Evolutionary conservation across 2,797 vertebrate genomes (phyloP), one percentile per base, ranked within the genome.

Genomic region (Sebastes dallii): DNA sequence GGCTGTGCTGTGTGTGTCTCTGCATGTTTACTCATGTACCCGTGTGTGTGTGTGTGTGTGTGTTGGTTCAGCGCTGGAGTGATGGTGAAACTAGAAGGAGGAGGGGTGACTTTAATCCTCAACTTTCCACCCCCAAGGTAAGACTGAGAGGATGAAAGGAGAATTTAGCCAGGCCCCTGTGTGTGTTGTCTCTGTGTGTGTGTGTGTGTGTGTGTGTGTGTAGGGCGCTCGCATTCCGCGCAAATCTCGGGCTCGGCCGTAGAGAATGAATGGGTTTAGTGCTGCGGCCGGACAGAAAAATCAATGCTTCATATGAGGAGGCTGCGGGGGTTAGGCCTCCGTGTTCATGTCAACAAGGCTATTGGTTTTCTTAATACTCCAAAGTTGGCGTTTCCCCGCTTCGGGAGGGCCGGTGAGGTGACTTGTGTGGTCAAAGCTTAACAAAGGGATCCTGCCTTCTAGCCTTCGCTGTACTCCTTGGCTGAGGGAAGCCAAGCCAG

Each of bases 291-390:
- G 98, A 99, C 98, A 98, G 97, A 96, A 99, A 99, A 99, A 99
- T 99, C 98, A 98, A 99, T 99, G 97, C 95, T 96, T 99, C 97
- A 99, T 99, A 99, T 97, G 96, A 97, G 96, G 96, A 97, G 97
- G 97, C 98, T 99, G 97, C 97, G 96, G 98, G 98, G 98, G 97
- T 98, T 97, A 98, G 97, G 96, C 96, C 97, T 97, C 96, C 96
- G 96, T 98, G 97, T 97, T 98, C 97, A 96, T 98, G 98, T 99
- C 98, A 98, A 99, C 98, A 99, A 98, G 98, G 97, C 97, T 98
- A 97, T 98, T 97, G 97, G 97, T 97, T 98, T 98, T 97, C 97
- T 97, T 97, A 97, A 98, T 97, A 97, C 97, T 97, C 97, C 96
- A 96, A 97, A 97, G 97, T 97, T 97, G 97, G 97, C 96, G 95